These are phyloP conservation scores for Heterodera schachtii DNA, from an alignment of 1,140 invertebrate species.

Conservation along the genomic window DNA sequence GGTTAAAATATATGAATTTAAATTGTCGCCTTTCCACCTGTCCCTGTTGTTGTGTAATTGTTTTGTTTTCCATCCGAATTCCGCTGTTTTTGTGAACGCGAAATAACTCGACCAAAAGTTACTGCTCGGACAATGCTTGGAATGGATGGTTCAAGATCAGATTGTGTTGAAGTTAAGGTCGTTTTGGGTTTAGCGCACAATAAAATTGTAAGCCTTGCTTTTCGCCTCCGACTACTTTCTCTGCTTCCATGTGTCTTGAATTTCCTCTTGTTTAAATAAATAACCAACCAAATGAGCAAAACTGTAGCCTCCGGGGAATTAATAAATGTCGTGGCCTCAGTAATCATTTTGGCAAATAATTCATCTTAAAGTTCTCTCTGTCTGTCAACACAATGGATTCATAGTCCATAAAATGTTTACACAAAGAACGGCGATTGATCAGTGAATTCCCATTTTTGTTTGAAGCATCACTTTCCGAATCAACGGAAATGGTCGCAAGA, in stretches of 20 bases:
- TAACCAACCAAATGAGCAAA: constrained; percentile 23
- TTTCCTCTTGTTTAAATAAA: constrained; percentile 25
- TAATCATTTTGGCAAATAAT: constrained; percentile 17
- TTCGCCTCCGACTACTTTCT: constrained; percentile 8
- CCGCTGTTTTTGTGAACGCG: constrained; percentile 10
- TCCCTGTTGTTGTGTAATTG: background rate
- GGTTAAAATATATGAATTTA: no score
- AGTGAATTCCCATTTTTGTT: background rate
- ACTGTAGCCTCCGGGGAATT: constrained; percentile 18
- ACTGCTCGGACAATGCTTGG: constrained; percentile 1
- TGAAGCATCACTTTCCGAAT: background rate
- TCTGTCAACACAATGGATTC: constrained; percentile 18
- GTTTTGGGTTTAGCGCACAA: constrained; percentile 17
- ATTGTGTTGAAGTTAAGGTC: constrained; percentile 23
- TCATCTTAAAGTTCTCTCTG: constrained; percentile 17
- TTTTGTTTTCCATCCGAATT: background rate
- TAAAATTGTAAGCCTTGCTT: constrained; percentile 6
- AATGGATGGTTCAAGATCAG: constrained; percentile 25
- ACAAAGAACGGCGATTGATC: background rate
- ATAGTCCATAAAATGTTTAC: background rate
- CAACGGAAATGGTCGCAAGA: background rate
- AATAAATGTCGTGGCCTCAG: constrained; percentile 22
- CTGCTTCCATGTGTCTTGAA: constrained; percentile 11
- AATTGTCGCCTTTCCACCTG: background rate
- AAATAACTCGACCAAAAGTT: background rate